Conservation (phyloP, 2,113 vertebrate genomes). For the Istiophorus platypterus region DNA sequence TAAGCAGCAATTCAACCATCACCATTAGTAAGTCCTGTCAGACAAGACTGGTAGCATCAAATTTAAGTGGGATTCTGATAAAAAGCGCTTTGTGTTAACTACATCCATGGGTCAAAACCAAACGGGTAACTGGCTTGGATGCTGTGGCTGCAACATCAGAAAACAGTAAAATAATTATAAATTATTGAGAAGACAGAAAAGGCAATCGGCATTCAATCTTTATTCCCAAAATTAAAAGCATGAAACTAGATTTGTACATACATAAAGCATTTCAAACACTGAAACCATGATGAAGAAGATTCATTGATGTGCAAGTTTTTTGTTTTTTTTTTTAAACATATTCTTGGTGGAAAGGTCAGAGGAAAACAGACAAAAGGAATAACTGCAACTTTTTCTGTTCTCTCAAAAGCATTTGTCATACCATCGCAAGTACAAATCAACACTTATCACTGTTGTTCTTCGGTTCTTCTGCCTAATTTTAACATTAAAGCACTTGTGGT, state of each 20-base stretch:
- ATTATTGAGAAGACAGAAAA: neutral
- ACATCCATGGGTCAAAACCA: too few species aligned
- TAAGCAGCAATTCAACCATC: too few species aligned
- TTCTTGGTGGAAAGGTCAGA: constrained; percentile 9
- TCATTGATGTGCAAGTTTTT: neutral
- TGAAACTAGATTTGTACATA: constrained; percentile 57
- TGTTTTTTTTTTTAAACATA: constrained; percentile 7
- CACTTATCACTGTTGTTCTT: neutral
- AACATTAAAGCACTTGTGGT: constrained; percentile 81
- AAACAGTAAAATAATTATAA: neutral
- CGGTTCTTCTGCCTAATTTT: constrained; percentile 16
- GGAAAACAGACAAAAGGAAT: constrained; percentile 31
- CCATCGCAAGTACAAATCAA: neutral
- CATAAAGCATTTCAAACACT: constrained; percentile 55
- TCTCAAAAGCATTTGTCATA: neutral
- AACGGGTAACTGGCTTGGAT: too few species aligned
- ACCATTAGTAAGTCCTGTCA: too few species aligned
- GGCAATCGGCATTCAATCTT: constrained; percentile 59
- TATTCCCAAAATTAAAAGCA: constrained; percentile 74
- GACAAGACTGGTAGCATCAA: too few species aligned
- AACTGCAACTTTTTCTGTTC: constrained; percentile 1
- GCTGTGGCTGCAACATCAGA: neutral
- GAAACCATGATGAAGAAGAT: constrained; percentile 25
- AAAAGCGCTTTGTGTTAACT: too few species aligned
- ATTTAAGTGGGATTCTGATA: too few species aligned